Conservation (phyloP, 2,797 vertebrate species). For the Platyrinchus mystaceus region DNA sequence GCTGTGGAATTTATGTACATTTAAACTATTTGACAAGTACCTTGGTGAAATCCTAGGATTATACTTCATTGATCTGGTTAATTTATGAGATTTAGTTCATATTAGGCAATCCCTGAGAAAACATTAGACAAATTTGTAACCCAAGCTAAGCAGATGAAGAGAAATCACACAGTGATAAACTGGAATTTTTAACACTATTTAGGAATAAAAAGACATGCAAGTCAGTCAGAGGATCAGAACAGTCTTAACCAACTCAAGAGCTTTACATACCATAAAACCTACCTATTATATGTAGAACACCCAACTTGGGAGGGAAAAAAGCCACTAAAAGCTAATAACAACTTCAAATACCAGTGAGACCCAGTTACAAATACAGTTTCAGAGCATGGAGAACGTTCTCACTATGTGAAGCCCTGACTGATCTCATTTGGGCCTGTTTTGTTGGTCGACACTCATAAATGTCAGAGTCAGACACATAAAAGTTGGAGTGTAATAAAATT, state of each 20-base stretch:
- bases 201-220: neutral
- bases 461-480: neutral
- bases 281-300: neutral
- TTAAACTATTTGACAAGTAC: neutral
- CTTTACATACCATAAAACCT: neutral
- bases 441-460: neutral
- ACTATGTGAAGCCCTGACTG: neutral
- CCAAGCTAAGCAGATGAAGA: neutral
- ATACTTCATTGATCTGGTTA: neutral
- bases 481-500: neutral
- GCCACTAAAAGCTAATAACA: conserved; percentile 1
- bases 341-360: conserved; percentile 44
- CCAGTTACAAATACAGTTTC: conserved; percentile 42
- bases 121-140: neutral
- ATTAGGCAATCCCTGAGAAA: neutral
- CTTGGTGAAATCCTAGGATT: neutral
- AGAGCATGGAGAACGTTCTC: neutral
- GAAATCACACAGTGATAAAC: neutral
- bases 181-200: neutral
- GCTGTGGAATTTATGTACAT: neutral
- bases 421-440: neutral
- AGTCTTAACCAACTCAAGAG: neutral
- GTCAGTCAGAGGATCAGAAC: neutral
- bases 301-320: neutral
- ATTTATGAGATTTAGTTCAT: neutral